Base-by-base conservation (phyloP, 2,113 vertebrate genomes). In the Caloenas nicobarica region DNA sequence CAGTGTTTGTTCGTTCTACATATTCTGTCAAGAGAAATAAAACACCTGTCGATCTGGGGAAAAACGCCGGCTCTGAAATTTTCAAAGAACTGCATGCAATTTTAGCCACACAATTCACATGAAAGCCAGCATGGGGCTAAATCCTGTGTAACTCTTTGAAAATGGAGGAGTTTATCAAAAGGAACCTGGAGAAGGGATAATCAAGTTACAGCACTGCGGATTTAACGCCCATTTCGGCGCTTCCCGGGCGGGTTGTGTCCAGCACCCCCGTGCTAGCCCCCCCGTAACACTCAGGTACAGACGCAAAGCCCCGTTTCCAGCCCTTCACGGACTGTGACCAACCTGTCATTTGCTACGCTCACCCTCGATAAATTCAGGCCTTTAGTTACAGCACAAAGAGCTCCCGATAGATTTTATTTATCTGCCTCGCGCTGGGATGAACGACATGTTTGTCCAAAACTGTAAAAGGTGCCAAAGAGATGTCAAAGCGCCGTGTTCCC, bases 331-430 rank as follows among this genome's bases (percentile, higher is more conserved):
- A 53, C 87, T 53, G 73, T 96, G 96, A 96, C 93, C 89, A 94
- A 94, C 93, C 40, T 78, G 92, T 82, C 92, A 64, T 89, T 96
- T 46, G 89, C 94, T 65, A 96, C 69, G 51, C 94, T 93, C 94
- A 96, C 97, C 96, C 88, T 86, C 78, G 70, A 69, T 38, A 58
- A 85, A 81, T 53, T 71, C 16, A 28, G 89, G 86, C 74, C 88
- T 96, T 97, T 88, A 14, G 77, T 94, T 95, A 92, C 92, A 93
- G 84, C 81, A 68, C 96, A 96, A 96, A 97, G 93, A 89, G 91
- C 91, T 97, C 94, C 90, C 33, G 7, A 31, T 92, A 78, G 72
- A 90, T 95, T 96, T 96, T 95, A 92, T 97, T 97, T 97, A 86
- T 97, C 96, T 91, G 89, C 42, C 64, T 93, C 81, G 77, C 91